Conservation (phyloP, 2,888 invertebrate species). For the Macrostomum cliftonense region DNA sequence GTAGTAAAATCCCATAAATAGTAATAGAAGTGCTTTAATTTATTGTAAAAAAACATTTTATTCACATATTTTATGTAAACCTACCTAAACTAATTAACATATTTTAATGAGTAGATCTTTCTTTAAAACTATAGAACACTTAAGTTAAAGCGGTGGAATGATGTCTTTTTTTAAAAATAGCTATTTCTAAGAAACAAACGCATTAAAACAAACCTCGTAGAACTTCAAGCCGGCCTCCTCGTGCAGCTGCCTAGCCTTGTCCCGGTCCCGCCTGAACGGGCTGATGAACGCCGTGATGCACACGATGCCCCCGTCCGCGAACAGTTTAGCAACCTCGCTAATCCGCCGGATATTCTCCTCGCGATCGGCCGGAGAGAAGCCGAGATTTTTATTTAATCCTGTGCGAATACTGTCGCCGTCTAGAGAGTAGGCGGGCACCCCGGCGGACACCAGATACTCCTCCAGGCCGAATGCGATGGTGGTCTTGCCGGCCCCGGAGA, state of each 20-base stretch:
- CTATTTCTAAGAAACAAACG: no score
- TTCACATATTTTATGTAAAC: no score
- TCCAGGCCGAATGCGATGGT: conserved; percentile 90
- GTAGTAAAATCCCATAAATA: no score
- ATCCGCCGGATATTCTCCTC: conserved; percentile 92
- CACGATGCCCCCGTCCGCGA: conserved; percentile 93
- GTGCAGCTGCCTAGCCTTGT: conserved; percentile 71
- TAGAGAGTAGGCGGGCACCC: conserved; percentile 81
- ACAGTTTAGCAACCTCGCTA: conserved; percentile 84
- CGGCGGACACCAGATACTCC: conserved; percentile 68
- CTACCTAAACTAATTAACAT: no score
- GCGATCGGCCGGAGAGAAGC: conserved; percentile 75
- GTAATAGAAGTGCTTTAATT: no score
- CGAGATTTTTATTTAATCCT: conserved; percentile 81
- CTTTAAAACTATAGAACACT: no score
- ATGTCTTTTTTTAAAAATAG: no score
- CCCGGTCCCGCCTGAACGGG: conserved; percentile 68
- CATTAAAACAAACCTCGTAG: conserved; percentile 46
- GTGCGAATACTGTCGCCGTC: conserved; percentile 94
- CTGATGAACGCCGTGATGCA: conserved; percentile 91
- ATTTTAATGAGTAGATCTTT: no score
- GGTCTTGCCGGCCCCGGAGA: conserved; percentile 85
- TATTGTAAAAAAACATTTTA: no score
- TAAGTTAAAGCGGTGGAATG: no score
- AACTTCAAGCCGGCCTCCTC: conserved; percentile 66